Conservation (phyloP, 2,888 invertebrate species). For the Drosophila mercatorum region DNA sequence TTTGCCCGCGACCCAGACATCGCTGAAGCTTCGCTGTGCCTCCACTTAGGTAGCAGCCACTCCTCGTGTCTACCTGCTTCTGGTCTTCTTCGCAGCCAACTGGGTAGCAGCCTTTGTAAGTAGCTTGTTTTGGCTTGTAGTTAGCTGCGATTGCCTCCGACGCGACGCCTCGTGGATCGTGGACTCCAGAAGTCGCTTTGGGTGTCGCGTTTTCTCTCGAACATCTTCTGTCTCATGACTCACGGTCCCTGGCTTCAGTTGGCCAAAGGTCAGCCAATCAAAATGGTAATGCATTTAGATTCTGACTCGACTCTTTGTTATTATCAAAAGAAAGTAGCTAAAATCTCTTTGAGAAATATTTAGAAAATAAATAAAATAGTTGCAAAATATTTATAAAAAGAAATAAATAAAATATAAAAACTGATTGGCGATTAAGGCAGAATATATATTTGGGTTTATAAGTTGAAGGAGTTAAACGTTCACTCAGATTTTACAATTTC, state of each 20-base stretch:
- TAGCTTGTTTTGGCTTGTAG: constrained; percentile 68
- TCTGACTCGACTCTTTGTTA: background rate
- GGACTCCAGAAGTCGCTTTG: constrained; percentile 11
- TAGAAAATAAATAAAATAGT: background rate
- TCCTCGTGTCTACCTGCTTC: constrained; percentile 46
- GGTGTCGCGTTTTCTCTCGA: background rate
- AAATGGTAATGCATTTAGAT: constrained; percentile 3
- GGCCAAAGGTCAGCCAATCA: constrained; percentile 1
- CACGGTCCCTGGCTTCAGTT: background rate
- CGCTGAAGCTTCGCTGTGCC: constrained; percentile 3
- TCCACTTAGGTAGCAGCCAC: constrained; percentile 7
- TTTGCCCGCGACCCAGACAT: constrained; percentile 46
- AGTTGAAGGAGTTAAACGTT: too few relatives aligned
- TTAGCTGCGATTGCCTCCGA: constrained; percentile 30
- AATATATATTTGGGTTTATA: too few relatives aligned
- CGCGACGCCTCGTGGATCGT: constrained; percentile 27
- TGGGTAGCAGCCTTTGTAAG: constrained; percentile 51
- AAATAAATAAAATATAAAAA: too few relatives aligned
- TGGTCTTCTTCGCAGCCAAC: constrained; percentile 56
- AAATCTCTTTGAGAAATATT: background rate
- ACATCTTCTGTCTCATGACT: background rate
- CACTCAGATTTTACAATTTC: too few relatives aligned
- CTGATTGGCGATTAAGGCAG: too few relatives aligned
- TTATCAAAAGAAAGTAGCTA: background rate
- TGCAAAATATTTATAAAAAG: too few relatives aligned